Evolutionary conservation across 2,888 invertebrate species (phyloP), one percentile per base, ranked within the genome.

Genomic region (Spicauda simplicius): DNA sequence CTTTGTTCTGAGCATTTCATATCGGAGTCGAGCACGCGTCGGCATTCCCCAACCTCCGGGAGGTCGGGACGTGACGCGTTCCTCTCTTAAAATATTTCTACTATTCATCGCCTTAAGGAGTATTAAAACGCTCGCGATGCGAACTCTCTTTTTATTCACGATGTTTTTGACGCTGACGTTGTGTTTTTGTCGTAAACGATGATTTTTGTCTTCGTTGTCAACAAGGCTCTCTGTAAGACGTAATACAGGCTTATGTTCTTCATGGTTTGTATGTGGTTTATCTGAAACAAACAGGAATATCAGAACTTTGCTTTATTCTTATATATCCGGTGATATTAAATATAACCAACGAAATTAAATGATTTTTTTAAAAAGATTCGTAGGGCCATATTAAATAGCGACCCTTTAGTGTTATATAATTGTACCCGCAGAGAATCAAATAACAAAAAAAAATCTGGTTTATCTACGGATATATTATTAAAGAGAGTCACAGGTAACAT

Each of bases 71-170:
- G 90, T 90, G 90, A 88, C 86, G 84, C 82, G 85, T 82, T 84
- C 83, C 80, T 76, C 81, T 78, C 74, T 83, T 85, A 79, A 90
- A 89, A 90, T 91, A 90, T 91, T 88, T 87, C 83, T 86, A 86
- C 87, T 88, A 90, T 91, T 90, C 86, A 88, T 89, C 84, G 86
- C 78, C 76, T 71, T 77, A 75, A 80, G 80, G 73, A 80, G 83
- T 86, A 88, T 90, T 90, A 88, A 88, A 88, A 89, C 85, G 83
- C 82, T 81, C 74, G 74, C 73, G 37, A 37, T 37, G 74, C 73
- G 79, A 76, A 78, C 80, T 75, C 71, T 68, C 72, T 68, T 72
- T 70, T 70, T 59, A 59, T 59, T 50, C 16, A 45, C 59, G 48
- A 50, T 30, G 48, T 59, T 59, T 59, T 59, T 19, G 59, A 59